Evolutionary conservation across 2,113 vertebrate species (phyloP).

Genomic region (Malaclemys terrapin): DNA sequence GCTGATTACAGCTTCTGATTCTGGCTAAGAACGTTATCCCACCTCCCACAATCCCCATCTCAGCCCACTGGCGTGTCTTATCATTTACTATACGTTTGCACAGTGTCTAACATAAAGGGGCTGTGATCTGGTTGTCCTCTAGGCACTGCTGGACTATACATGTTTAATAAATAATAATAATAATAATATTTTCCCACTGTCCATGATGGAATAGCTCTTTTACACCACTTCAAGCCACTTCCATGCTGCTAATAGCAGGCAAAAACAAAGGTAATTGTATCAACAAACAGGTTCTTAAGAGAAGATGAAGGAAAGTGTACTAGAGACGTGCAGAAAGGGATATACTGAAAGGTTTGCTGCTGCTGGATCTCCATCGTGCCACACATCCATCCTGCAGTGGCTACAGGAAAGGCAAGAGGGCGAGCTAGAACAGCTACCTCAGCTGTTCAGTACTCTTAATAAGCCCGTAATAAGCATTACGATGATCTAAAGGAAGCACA

Average conservation of each 20-base stretch:
- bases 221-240: background rate
- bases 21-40: background rate
- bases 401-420: background rate
- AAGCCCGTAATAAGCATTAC: background rate
- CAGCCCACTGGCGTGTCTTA: background rate
- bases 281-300: background rate
- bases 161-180: background rate
- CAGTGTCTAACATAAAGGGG: background rate
- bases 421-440: rapidly evolving
- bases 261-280: background rate
- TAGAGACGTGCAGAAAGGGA: background rate
- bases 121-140: background rate
- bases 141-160: background rate
- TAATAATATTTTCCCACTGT: background rate
- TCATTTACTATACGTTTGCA: background rate
- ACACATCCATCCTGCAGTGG: background rate
- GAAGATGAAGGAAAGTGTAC: background rate
- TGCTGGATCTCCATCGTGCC: rapidly evolving
- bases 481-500: background rate
- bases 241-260: background rate
- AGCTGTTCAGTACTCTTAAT: background rate
- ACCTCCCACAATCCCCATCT: too few relatives aligned
- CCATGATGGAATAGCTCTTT: background rate
- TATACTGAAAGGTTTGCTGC: background rate
- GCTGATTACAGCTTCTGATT: background rate